A percentile compares a stretch with the other conserved stretches of the same genome.
These are phyloP conservation scores for Egretta garzetta DNA, from an alignment of 2,113 vertebrate genomes.

Conservation along the genomic window DNA sequence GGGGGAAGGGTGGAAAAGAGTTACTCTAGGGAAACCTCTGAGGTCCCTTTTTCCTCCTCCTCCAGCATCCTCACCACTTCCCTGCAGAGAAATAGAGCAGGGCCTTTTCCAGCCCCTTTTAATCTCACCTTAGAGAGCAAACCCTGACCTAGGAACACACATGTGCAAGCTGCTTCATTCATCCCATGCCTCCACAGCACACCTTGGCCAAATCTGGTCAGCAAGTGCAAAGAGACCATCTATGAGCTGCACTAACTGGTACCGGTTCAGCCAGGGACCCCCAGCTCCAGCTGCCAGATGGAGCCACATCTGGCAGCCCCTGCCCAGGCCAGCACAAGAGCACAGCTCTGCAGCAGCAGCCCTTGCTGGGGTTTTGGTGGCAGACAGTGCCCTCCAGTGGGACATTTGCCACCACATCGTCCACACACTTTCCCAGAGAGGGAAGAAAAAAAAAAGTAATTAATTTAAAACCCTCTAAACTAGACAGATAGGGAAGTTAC, in stretches of 20 bases:
- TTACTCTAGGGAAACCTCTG: background rate
- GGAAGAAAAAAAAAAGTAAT: no score
- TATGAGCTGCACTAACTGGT: fast-evolving
- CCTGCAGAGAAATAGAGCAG: background rate
- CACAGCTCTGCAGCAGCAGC: background rate
- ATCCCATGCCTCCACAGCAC: fast-evolving
- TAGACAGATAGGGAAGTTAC: no score
- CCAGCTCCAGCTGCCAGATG: background rate
- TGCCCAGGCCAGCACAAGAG: fast-evolving
- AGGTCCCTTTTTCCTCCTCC: background rate
- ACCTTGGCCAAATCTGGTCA: background rate
- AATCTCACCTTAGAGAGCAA: background rate
- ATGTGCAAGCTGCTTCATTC: fast-evolving
- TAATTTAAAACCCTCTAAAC: fast-evolving
- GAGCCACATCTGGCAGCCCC: background rate
- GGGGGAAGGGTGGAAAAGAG: background rate
- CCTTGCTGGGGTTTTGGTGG: background rate
- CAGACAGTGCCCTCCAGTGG: slow-evolving; percentile 63
- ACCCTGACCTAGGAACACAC: fast-evolving
- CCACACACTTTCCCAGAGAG: background rate
- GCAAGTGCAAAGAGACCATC: fast-evolving
- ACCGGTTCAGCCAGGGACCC: fast-evolving
- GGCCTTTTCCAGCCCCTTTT: background rate
- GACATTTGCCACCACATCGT: fast-evolving
- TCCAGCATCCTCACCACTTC: fast-evolving